Percentiles rank a stretch among this genome's conserved stretches.
phyloP scores from a whole-genome alignment of 2,797 vertebrate species.

The Ctenosaura bakeri region DNA sequence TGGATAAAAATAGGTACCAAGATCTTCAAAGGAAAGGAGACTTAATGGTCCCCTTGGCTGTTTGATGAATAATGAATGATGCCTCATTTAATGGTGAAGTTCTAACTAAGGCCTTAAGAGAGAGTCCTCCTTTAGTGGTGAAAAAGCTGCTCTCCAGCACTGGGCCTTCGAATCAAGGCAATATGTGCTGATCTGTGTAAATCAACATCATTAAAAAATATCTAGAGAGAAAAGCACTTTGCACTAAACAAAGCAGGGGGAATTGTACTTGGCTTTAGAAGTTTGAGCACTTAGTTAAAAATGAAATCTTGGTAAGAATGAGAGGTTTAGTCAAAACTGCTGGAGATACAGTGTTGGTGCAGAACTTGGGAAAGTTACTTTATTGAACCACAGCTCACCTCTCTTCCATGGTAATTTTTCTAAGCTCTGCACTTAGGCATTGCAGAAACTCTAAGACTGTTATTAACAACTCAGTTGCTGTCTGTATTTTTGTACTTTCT shows the following conservation, averaged over 20 bases:
- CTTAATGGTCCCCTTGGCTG: slow-evolving; percentile 26
- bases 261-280: not conserved
- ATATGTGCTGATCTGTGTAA: not conserved
- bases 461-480: not conserved
- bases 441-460: not conserved
- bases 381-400: too few relatives aligned
- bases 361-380: too few relatives aligned
- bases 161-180: not conserved
- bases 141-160: not conserved
- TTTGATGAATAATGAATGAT: slow-evolving; percentile 69
- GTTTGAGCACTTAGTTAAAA: slow-evolving; percentile 8
- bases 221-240: not conserved
- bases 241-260: not conserved
- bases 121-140: not conserved
- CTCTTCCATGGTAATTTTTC: too few relatives aligned
- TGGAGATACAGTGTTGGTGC: not conserved
- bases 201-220: slow-evolving; percentile 8
- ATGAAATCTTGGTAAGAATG: not conserved
- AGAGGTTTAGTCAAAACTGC: not conserved
- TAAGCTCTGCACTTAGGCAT: too few relatives aligned
- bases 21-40: slow-evolving; percentile 66
- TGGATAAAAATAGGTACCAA: slow-evolving; percentile 58
- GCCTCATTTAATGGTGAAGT: slow-evolving; percentile 60
- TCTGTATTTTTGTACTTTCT: too few relatives aligned
- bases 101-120: slow-evolving; percentile 52